Percentiles rank a stretch among this genome's conserved stretches.
Evolutionary conservation across 2,888 invertebrate genomes (phyloP).

Genomic region (Andrena hattorfiana): DNA sequence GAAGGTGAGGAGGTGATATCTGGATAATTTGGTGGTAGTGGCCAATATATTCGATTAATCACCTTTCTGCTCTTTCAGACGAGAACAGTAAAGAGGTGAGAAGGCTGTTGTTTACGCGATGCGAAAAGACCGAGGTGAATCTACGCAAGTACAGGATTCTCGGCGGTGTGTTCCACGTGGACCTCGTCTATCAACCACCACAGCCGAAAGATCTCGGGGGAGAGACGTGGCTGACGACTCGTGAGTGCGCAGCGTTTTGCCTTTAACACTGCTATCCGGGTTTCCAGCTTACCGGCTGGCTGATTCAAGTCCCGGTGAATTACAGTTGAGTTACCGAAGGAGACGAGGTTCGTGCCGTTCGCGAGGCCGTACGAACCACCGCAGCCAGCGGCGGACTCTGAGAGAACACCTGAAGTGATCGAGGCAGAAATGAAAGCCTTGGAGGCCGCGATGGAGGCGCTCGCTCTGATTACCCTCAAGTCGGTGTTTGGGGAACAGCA

Average conservation of each 20-base stretch:
- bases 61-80: slow-evolving; percentile 82
- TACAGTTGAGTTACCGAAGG: slow-evolving; percentile 87
- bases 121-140: slow-evolving; percentile 87
- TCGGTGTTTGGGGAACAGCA: slow-evolving; percentile 81
- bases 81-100: slow-evolving; percentile 74
- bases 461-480: slow-evolving; percentile 90
- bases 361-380: slow-evolving; percentile 90
- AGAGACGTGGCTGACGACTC: slow-evolving; percentile 86
- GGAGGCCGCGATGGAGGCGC: slow-evolving; percentile 90
- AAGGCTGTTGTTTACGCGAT: slow-evolving; percentile 76
- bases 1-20: slow-evolving; percentile 72
- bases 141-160: slow-evolving; percentile 91
- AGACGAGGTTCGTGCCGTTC: slow-evolving; percentile 87
- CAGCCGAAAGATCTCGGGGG: slow-evolving; percentile 89
- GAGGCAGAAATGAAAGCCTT: slow-evolving; percentile 91
- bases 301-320: not conserved
- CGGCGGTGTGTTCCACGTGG: slow-evolving; percentile 91
- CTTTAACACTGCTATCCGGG: not conserved
- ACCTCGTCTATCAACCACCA: slow-evolving; percentile 91
- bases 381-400: slow-evolving; percentile 88
- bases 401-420: slow-evolving; percentile 91
- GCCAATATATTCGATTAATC: not conserved
- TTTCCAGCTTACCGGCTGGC: not conserved
- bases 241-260: slow-evolving; percentile 84
- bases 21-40: not conserved